Percentiles rank a stretch among this genome's conserved stretches.
Conservation (phyloP, 2,113 vertebrate genomes). For the Callocephalon fimbriatum region DNA sequence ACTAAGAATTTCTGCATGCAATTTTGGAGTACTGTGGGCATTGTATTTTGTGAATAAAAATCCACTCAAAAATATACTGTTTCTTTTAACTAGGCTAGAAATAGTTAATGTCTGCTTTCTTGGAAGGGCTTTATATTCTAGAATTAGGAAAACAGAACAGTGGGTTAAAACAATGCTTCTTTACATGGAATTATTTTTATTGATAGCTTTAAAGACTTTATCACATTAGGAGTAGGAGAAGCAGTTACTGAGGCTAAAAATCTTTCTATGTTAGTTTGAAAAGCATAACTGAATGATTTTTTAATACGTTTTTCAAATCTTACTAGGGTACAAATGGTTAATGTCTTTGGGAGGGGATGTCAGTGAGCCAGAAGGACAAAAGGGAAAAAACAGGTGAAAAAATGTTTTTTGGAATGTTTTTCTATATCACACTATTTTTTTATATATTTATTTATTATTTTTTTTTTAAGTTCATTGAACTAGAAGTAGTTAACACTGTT, state of each 20-base stretch:
- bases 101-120: slow-evolving; percentile 54
- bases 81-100: slow-evolving; percentile 16
- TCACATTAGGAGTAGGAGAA: not conserved
- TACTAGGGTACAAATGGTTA: slow-evolving; percentile 64
- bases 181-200: not conserved
- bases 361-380: slow-evolving; percentile 63
- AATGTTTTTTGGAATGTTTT: slow-evolving; percentile 55
- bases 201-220: not conserved
- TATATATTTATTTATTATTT: not conserved
- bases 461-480: not conserved
- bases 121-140: not conserved
- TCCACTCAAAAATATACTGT: accelerated
- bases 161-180: not conserved
- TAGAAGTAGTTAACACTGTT: not conserved
- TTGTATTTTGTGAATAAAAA: not conserved
- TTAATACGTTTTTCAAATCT: slow-evolving; percentile 60
- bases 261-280: not conserved
- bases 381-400: slow-evolving; percentile 58
- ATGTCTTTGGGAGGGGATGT: slow-evolving; percentile 63
- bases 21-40: not conserved
- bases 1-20: not conserved
- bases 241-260: not conserved
- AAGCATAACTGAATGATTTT: slow-evolving; percentile 22
- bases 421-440: not conserved
- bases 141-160: not conserved